Evolutionary conservation across 2,888 invertebrate genomes (phyloP), one percentile per base, ranked within the genome.

Genomic region (Spisula solida): DNA sequence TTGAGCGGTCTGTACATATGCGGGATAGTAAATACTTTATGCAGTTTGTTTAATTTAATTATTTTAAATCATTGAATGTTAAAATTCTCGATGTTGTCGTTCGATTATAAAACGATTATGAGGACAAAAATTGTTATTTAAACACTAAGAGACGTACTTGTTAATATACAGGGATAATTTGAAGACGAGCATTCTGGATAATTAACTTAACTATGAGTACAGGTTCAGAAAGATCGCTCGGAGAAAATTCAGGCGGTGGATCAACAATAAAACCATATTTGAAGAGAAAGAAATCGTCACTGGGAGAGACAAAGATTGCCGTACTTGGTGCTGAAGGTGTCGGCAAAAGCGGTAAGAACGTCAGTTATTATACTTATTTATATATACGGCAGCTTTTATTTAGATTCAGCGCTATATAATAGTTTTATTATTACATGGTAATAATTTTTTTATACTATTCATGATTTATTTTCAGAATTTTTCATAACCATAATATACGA

Each of bases 301-400:
- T 96, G 29, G 95, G 95, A 12, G 96, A 96, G 66, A 95, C 95
- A 34, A 95, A 95, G 86, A 94, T 95, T 31, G 95, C 95, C 2
- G 94, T 96, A 1, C 90, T 96, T 25, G 96, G 96, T 16, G 93
- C 93, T 47, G 93, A 94, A 25, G 95, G 95, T 2, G 95, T 95
- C 5, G 96, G 96, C 14, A 96, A 95, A 88, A 95, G 95, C 82
- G 96, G 96, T 96, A 90, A 93, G 95, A 20, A 51, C 51, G 51
- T 51, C 51, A 51, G n/a, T n/a, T n/a, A 51, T 51, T 16, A 16
- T 12, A 51, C 51, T 8, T 4, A 16, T 51, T 47, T 8, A 14
- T 51, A 41, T 41, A 41, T 41, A 41, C n/a, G n/a, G n/a, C n/a
- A n/a, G n/a, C n/a, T 41, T 41, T 41, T 2, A 41, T 41, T 41